Percentiles rank a stretch among this genome's conserved stretches.
These are phyloP conservation scores for Lagocephalus sceleratus DNA, from an alignment of 2,797 vertebrate species.

Conservation along the genomic window DNA sequence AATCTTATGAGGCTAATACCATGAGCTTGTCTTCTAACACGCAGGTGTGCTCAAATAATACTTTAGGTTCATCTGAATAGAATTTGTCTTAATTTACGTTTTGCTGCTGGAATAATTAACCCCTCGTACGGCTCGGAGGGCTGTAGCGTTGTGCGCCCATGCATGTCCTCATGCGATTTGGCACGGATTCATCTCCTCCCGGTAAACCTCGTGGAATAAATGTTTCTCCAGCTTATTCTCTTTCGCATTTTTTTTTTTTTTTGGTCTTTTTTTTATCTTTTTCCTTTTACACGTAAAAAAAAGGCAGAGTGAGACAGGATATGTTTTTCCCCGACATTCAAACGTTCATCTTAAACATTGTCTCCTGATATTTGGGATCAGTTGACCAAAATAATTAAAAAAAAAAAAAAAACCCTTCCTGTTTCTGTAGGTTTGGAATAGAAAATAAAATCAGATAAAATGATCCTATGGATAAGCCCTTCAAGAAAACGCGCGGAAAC, in stretches of 20 bases:
- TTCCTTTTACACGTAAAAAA: conserved; percentile 49
- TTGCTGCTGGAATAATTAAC: conserved; percentile 44
- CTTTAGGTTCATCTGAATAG: conserved; percentile 22
- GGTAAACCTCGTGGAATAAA: conserved; percentile 46
- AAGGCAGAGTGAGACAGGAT: conserved; percentile 72
- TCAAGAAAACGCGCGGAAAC: conserved; percentile 70
- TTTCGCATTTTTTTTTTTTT: background rate
- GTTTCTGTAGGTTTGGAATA: conserved; percentile 50
- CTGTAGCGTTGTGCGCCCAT: conserved; percentile 46
- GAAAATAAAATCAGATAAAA: conserved; percentile 60
- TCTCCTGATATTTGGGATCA: conserved; percentile 62
- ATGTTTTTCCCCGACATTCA: conserved; percentile 68
- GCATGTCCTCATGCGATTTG: conserved; percentile 72
- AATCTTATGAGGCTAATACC: conserved; percentile 39
- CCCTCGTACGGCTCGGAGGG: conserved; percentile 1
- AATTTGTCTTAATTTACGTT: conserved; percentile 41
- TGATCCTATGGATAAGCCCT: conserved; percentile 73
- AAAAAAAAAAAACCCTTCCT: conserved; percentile 26
- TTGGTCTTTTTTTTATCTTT: conserved; percentile 14
- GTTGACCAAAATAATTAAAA: conserved; percentile 29
- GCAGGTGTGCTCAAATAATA: conserved; percentile 28
- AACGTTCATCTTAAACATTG: conserved; percentile 70
- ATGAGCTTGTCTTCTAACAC: conserved; percentile 38
- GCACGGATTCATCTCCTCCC: conserved; percentile 71
- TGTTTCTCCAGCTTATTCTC: conserved; percentile 24